These are phyloP conservation scores for Pandion haliaetus DNA, from an alignment of 2,113 vertebrate species.

Conservation along the genomic window DNA sequence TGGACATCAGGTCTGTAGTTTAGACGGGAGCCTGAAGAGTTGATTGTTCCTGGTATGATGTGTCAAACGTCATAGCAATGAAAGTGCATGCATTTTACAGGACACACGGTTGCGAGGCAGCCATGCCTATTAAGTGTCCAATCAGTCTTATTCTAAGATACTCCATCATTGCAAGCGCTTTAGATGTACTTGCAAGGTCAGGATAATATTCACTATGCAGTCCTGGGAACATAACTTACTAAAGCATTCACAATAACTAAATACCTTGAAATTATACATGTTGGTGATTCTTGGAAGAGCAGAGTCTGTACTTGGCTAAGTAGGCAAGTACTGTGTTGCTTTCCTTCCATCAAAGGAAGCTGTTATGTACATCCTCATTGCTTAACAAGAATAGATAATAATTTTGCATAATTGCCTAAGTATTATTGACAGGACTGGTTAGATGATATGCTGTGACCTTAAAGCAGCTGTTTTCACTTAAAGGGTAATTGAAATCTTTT, in stretches of 20 bases:
- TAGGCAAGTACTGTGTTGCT: neutral
- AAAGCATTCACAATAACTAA: neutral
- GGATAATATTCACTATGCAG: neutral
- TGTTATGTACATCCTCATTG: neutral
- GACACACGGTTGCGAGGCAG: neutral
- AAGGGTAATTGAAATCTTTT: neutral
- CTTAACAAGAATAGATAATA: neutral
- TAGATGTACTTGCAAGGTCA: neutral
- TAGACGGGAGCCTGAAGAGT: accelerated
- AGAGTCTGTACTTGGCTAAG: neutral
- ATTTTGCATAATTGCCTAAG: neutral
- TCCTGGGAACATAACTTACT: neutral
- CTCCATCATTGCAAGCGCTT: neutral
- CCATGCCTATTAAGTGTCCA: neutral
- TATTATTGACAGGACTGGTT: neutral
- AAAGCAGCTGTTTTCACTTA: neutral
- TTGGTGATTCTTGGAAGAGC: neutral
- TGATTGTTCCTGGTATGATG: neutral
- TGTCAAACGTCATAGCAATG: neutral
- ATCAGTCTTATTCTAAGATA: neutral
- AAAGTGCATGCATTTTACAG: accelerated
- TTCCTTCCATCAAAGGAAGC: neutral
- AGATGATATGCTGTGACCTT: neutral
- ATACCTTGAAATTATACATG: neutral
- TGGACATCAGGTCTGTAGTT: neutral